A percentile compares a stretch with the other conserved stretches of the same genome.
Conservation (phyloP, 1,140 invertebrate species). For the Stegodyphus dumicola region DNA sequence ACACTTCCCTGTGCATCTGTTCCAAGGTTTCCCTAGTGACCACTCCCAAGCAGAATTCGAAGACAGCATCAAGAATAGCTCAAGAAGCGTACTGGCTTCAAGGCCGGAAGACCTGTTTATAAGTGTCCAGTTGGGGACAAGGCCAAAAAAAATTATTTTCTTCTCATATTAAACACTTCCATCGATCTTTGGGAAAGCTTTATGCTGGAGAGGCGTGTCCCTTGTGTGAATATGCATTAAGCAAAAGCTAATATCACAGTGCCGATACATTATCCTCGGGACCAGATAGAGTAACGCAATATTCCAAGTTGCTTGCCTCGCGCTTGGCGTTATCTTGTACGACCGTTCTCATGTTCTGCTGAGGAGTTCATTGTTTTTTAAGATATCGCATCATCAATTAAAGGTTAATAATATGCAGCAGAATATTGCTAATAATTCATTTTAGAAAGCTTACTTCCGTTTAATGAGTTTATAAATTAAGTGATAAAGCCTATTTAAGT, state of each 20-base stretch:
- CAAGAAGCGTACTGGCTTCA: constrained; percentile 8
- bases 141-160: constrained; percentile 40
- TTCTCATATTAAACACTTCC: constrained; percentile 22
- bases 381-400: not conserved
- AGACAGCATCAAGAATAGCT: constrained; percentile 24
- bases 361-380: not conserved
- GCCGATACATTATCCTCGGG: not conserved
- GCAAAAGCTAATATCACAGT: not conserved
- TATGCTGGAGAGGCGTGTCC: not conserved
- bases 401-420: not conserved
- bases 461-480: too few species aligned
- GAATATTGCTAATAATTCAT: too few species aligned
- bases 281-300: not conserved
- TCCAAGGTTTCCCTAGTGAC: constrained; percentile 33
- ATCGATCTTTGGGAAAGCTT: constrained; percentile 18
- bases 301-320: not conserved
- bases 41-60: constrained; percentile 36
- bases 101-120: constrained; percentile 52
- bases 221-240: not conserved
- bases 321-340: not conserved
- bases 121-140: constrained; percentile 42
- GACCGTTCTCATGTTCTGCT: not conserved
- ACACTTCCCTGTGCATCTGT: constrained; percentile 42
- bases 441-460: too few species aligned
- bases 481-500: too few species aligned